Base-by-base conservation (phyloP, 2,888 invertebrate genomes). In the Heliconius aoede region DNA sequence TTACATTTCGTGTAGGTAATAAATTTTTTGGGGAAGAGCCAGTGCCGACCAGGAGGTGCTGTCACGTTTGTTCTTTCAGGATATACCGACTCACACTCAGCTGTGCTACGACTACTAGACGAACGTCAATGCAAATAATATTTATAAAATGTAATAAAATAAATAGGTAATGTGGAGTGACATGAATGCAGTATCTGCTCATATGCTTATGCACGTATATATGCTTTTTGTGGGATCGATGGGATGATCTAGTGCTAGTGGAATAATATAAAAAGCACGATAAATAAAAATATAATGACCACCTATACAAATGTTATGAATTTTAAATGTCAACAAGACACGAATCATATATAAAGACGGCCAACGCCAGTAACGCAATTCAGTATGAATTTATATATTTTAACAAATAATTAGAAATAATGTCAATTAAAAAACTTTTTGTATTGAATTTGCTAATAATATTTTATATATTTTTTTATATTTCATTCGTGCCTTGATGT, bases 1-100 rank as follows among this genome's bases (percentile, higher is more conserved):
- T 73, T 72, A 73, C 15, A 32, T n/a, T 55, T 80, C 58, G 79
- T 73, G 67, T 78, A 75, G 72, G 68, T 78, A 76, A 78, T 75
- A 62, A 78, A 46, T 80, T 80, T 80, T 80, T 77, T 81, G 72
- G 81, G 80, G 68, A 67, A 73, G 87, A 87, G 88, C 85, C 86
- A 87, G 85, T 71, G 84, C 82, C 78, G 85, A 83, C 80, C 74
- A 78, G 84, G 86, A 86, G 85, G 83, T 86, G 86, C 79, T 78
- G 77, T 40, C 9, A 73, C 13, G 24, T 11, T 55, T 21, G n/a
- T 28, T 28, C 30, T 61, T 18, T 61, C n/a, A 69, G 55, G 69
- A 58, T 69, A 69, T 69, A 69, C 69, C 8, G 13, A 46, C 21
- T 46, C 7, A 69, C 30, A 26, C 3, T 4, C n/a, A 68, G 68